Evolutionary conservation across 2,888 invertebrate genomes (phyloP).

Genomic region (Caenorhabditis doughertyi): DNA sequence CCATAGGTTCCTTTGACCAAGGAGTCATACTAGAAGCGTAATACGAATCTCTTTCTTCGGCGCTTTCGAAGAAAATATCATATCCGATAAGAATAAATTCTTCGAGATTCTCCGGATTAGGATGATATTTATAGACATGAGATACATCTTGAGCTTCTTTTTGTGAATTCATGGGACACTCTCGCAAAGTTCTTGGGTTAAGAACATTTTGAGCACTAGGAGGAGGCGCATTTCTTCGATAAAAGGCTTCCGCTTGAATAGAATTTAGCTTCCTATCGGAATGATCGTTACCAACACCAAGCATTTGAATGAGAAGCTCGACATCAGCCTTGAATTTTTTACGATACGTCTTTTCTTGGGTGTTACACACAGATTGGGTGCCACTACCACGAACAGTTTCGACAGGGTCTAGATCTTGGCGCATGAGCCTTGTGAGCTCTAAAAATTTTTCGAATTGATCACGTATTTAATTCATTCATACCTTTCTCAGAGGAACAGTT

Average conservation of each 20-base stretch:
- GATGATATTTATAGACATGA: conserved; percentile 21
- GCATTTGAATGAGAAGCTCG: conserved; percentile 7
- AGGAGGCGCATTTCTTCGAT: conserved; percentile 41
- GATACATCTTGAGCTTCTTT: conserved; percentile 16
- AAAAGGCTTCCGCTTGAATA: conserved; percentile 20
- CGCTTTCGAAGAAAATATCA: conserved; percentile 5
- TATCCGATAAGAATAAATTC: conserved; percentile 33
- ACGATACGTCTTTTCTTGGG: conserved; percentile 12
- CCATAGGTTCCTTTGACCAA: conserved; percentile 51
- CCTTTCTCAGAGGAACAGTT: conserved; percentile 15
- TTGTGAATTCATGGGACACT: conserved; percentile 35
- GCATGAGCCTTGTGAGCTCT: conserved; percentile 30
- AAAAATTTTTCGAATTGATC: neutral
- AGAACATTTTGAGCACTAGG: conserved; percentile 7
- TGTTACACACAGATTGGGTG: neutral
- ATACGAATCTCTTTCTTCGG: conserved; percentile 26
- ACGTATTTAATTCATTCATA: neutral
- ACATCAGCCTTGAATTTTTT: conserved; percentile 36
- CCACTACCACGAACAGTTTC: conserved; percentile 34
- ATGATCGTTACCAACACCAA: conserved; percentile 33
- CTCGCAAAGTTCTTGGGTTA: conserved; percentile 8
- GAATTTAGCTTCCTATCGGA: conserved; percentile 12
- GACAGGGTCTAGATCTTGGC: conserved; percentile 28
- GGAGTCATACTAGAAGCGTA: conserved; percentile 21
- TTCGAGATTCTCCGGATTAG: neutral